Conservation (phyloP, 2,797 vertebrate species). For the Cyprinodon diabolis region DNA sequence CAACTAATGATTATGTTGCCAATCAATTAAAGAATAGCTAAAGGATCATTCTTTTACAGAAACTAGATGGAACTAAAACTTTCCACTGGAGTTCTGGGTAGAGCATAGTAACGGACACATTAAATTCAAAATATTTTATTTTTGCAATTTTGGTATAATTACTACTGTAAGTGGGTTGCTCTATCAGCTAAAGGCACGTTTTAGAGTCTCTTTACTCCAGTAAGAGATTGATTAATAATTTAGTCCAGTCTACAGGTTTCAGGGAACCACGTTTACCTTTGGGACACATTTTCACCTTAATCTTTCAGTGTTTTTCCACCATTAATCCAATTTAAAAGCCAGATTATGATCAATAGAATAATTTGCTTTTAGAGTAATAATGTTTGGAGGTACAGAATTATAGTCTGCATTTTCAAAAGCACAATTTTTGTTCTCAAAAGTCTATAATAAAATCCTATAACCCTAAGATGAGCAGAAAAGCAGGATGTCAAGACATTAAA, state of each 20-base stretch:
- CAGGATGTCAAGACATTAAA: neutral
- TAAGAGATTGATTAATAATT: neutral
- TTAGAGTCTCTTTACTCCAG: too few relatives aligned
- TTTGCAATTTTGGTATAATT: too few relatives aligned
- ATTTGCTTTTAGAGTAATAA: conserved; percentile 12
- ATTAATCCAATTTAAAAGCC: conserved; percentile 8
- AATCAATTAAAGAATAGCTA: too few relatives aligned
- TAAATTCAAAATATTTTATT: too few relatives aligned
- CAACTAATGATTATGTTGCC: too few relatives aligned
- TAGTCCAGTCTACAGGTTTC: conserved; percentile 19
- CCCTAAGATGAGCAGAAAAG: neutral
- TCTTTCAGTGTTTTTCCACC: conserved; percentile 4
- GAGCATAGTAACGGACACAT: too few relatives aligned
- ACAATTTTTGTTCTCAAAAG: neutral
- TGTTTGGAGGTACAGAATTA: conserved; percentile 7
- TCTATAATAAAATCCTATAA: conserved; percentile 4
- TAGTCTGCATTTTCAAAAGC: conserved; percentile 10
- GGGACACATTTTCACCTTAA: conserved; percentile 6
- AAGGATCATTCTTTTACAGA: too few relatives aligned
- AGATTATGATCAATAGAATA: conserved; percentile 1
- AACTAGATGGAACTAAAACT: too few relatives aligned
- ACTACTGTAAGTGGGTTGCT: too few relatives aligned
- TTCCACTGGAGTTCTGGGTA: too few relatives aligned
- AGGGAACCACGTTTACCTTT: neutral
- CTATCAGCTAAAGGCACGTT: too few relatives aligned